These are phyloP conservation scores for Pseudomyrmex pallidus DNA, from an alignment of 1,140 invertebrate species.

Conservation along the genomic window DNA sequence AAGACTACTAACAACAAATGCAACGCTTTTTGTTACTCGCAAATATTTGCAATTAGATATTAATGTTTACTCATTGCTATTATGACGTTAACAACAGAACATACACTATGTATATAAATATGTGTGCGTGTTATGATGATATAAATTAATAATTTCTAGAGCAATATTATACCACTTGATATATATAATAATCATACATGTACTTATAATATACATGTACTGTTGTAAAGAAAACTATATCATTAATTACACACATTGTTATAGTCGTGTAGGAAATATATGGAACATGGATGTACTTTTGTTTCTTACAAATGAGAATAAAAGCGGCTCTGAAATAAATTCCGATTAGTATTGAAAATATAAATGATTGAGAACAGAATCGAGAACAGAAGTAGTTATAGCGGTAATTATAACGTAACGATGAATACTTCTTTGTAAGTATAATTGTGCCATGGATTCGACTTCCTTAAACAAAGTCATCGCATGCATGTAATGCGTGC, in stretches of 20 bases:
- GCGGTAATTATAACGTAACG: not conserved
- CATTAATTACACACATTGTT: no score
- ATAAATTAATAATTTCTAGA: conserved; percentile 21
- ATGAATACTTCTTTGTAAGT: conserved; percentile 14
- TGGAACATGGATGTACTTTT: not conserved
- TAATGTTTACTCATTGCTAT: not conserved
- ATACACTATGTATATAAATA: not conserved
- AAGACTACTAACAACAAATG: not conserved
- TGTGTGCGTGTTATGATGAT: not conserved
- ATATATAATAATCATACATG: no score
- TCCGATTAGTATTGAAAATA: not conserved
- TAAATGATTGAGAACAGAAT: not conserved
- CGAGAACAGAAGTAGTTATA: not conserved
- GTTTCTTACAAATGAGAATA: not conserved
- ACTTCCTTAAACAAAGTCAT: conserved; percentile 22
- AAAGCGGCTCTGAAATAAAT: not conserved
- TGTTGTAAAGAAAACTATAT: not conserved
- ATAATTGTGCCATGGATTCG: not conserved
- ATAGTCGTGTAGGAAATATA: no score
- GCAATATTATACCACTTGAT: conserved; percentile 3
- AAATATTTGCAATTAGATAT: not conserved
- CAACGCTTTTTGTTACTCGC: not conserved
- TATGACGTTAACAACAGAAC: not conserved
- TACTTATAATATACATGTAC: not conserved
- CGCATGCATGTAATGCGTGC: not conserved